phyloP scores from a whole-genome alignment of 2,113 vertebrate genomes.

The Dasyprocta punctata region DNA sequence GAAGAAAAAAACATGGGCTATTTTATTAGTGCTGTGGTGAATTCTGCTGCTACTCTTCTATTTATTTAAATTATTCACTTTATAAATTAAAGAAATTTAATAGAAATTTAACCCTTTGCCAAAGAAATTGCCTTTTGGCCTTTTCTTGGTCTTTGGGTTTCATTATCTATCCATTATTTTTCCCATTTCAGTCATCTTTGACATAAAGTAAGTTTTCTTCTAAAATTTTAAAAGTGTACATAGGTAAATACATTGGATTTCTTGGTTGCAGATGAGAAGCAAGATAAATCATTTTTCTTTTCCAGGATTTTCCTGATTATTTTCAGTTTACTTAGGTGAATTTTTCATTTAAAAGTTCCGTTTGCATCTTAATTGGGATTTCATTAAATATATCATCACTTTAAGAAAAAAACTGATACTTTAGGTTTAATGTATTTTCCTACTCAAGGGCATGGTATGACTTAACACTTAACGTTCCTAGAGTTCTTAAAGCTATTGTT shows the following conservation, averaged over 20 bases:
- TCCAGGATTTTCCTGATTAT: conserved; percentile 34
- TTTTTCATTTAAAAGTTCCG: conserved; percentile 49
- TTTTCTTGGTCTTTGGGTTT: background rate
- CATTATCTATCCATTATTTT: background rate
- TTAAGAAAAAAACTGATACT: background rate
- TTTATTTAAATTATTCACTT: background rate
- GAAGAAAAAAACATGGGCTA: background rate
- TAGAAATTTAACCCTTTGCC: background rate
- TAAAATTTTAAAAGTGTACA: background rate
- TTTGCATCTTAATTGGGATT: background rate
- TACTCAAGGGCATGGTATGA: background rate
- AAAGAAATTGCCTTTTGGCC: background rate
- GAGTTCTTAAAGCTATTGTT: background rate
- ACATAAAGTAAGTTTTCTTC: background rate
- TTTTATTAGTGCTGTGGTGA: background rate
- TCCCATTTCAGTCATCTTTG: background rate
- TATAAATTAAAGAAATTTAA: conserved; percentile 12
- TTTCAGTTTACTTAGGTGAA: conserved; percentile 26
- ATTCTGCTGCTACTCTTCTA: background rate
- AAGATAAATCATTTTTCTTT: background rate
- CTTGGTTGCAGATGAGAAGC: background rate
- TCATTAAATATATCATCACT: background rate
- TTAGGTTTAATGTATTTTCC: background rate
- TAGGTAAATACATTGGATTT: background rate
- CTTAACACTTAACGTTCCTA: background rate